phyloP scores from a whole-genome alignment of 1,140 invertebrate species.

The Gryllus bimaculatus region DNA sequence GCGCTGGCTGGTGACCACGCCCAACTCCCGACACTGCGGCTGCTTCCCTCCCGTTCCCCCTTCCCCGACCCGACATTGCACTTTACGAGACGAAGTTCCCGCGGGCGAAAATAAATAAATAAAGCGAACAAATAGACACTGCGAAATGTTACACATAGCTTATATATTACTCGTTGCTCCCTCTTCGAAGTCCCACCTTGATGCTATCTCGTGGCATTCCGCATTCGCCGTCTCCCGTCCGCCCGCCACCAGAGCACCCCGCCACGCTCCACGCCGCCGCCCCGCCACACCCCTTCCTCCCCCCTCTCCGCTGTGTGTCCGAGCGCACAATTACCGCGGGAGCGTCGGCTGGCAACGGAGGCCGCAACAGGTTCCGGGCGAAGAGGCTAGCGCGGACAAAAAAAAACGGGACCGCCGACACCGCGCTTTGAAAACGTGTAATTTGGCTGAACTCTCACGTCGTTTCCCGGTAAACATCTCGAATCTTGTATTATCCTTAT shows the following conservation, averaged over 20 bases:
- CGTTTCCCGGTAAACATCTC: not conserved
- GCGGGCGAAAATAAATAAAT: not conserved
- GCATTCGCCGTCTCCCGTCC: too few species aligned
- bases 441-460: not conserved
- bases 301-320: not conserved
- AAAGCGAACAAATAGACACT: not conserved
- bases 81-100: not conserved
- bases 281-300: not conserved
- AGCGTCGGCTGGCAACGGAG: not conserved
- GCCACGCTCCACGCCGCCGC: not conserved
- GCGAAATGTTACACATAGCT: slow-evolving; percentile 2
- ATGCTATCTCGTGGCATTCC: not conserved
- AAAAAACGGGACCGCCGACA: not conserved
- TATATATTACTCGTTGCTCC: not conserved
- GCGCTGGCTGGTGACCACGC: too few species aligned
- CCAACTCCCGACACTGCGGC: too few species aligned
- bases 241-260: too few species aligned
- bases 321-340: not conserved
- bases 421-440: not conserved
- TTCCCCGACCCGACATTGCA: not conserved
- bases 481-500: slow-evolving; percentile 1
- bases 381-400: not conserved
- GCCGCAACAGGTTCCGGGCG: not conserved
- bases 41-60: too few species aligned
- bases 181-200: not conserved